Evolutionary conservation across 2,797 vertebrate genomes (phyloP), one percentile per base, ranked within the genome.

Genomic region (Echiichthys vipera): DNA sequence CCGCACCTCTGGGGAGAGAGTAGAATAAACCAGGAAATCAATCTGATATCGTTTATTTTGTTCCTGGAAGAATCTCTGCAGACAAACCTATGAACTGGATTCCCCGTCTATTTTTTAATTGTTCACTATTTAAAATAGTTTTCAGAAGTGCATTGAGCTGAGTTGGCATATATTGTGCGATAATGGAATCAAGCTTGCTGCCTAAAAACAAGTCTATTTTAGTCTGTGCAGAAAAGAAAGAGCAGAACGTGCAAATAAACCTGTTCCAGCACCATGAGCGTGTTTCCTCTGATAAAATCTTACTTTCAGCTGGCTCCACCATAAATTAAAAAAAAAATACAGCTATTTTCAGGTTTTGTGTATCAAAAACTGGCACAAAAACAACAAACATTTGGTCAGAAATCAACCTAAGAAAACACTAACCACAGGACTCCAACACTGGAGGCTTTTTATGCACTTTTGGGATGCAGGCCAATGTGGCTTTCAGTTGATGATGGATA

Each of bases 1-100:
- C 27, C 74, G 95, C 50, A 95, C 94, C 91, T 99, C 98, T 99
- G 66, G 45, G 51, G 34, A 45, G 30, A 64, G 4, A 84, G 34
- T 6, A 27, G 1, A 39, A 71, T 65, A 84, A 18, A 63, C 32
- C 17, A 18, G 43, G 54, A 68, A 53, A 79, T 83, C 20, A 77
- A 72, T 53, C 18, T 47, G 65, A 74, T 29, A 50, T 30, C 30
- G 11, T 50, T 49, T 27, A 40, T 13, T 45, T 25, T n/a, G 36
- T 36, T 54, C 10, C 14, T 2, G 24, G 2, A 73, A 7, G 69
- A 59, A 30, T 2, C 36, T 67, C 57, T 62, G 7, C 29, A 30
- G 39, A 36, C 13, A 3, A 10, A 36, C 9, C 3, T 34, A 37
- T 11, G 4, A 42, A 42, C 15, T 42, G 8, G 5, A 47, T 43